Evolutionary conservation across 1,140 invertebrate genomes (phyloP).

Genomic region (Colletes gigas): DNA sequence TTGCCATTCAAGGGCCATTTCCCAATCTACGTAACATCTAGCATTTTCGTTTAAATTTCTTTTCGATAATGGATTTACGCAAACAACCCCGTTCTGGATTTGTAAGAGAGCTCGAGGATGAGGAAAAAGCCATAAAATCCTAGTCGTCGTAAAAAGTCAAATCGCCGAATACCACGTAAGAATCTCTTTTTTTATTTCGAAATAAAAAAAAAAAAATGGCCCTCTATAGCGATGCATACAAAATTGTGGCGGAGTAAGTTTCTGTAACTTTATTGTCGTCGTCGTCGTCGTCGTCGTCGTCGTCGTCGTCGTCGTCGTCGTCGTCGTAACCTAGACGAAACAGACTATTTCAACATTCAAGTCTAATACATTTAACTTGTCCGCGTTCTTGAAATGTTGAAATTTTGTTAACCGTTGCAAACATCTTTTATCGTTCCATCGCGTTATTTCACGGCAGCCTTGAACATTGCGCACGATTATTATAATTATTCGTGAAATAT

Average conservation of each 20-base stretch:
- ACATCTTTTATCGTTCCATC: background rate
- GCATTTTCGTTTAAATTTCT: background rate
- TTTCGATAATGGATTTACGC: background rate
- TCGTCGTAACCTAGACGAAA: slow-evolving; percentile 6
- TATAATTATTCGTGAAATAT: too few species aligned
- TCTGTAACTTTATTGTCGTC: slow-evolving; percentile 29
- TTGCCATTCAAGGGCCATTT: background rate
- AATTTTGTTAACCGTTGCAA: slow-evolving; percentile 7
- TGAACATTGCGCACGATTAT: too few species aligned
- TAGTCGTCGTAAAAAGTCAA: slow-evolving; percentile 28
- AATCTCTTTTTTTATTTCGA: slow-evolving; percentile 39
- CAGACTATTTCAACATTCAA: slow-evolving; percentile 3
- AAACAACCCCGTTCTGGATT: background rate
- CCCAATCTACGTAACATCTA: background rate
- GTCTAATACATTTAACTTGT: background rate
- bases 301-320: too few species aligned
- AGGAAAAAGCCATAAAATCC: slow-evolving; percentile 17
- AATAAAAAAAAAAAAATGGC: slow-evolving; percentile 18
- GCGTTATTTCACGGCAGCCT: background rate
- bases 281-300: too few species aligned
- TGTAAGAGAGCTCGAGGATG: background rate
- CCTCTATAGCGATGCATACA: slow-evolving; percentile 3
- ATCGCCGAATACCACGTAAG: slow-evolving; percentile 13
- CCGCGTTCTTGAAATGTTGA: background rate
- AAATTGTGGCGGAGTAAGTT: slow-evolving; percentile 29